Conservation (phyloP, 2,797 vertebrate genomes). For the Nannoperca obscura region DNA sequence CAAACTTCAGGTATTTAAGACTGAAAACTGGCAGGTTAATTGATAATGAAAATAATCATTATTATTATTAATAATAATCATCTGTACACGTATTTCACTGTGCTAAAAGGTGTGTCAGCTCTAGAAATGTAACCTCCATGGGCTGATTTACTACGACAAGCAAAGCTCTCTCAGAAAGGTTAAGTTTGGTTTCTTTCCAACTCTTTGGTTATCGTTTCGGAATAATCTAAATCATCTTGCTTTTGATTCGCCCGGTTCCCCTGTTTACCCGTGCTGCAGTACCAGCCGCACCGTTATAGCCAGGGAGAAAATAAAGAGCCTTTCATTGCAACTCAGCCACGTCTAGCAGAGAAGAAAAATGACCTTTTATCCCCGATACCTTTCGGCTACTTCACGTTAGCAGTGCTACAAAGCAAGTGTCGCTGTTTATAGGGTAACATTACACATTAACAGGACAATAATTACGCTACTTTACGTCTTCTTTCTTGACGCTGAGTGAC, state of each 20-base stretch:
- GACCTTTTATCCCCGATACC: conserved; percentile 19
- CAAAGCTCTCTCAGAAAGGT: neutral
- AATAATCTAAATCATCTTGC: neutral
- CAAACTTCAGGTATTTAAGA: neutral
- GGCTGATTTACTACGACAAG: neutral
- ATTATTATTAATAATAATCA: no score
- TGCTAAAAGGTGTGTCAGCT: neutral
- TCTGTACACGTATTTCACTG: neutral
- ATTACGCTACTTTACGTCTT: neutral
- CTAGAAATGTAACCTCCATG: neutral
- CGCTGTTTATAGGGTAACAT: rapidly evolving
- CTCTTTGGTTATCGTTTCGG: neutral
- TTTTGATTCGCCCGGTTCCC: no score
- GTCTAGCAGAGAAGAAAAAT: conserved; percentile 25
- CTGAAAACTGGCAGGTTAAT: neutral
- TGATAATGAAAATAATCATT: neutral
- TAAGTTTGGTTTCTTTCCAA: neutral
- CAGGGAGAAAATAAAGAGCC: conserved; percentile 61
- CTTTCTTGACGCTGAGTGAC: rapidly evolving
- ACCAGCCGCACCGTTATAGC: conserved; percentile 58
- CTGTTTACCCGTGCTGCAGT: neutral
- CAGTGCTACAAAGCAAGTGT: neutral
- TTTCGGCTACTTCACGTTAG: conserved; percentile 12
- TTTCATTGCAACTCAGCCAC: conserved; percentile 63
- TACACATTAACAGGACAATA: neutral